Percentiles rank a stretch among this genome's conserved stretches.
Conservation (phyloP, 1,140 invertebrate species). For the Hesperophylax magnus region DNA sequence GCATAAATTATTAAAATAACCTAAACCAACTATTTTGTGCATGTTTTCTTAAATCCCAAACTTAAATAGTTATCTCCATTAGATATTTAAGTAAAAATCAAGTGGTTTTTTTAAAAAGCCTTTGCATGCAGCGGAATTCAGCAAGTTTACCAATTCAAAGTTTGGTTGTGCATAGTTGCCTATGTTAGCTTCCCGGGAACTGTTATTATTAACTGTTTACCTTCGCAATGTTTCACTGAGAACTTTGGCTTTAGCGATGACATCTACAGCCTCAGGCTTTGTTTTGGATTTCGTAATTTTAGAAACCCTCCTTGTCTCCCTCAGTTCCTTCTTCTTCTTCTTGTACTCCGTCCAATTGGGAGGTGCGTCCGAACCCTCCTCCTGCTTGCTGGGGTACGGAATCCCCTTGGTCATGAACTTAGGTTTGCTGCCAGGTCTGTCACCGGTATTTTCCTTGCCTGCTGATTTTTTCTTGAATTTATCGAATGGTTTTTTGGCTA, state of each 20-base stretch:
- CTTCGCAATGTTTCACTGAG: conserved; percentile 83
- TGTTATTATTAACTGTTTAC: conserved; percentile 60
- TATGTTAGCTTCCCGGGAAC: too few species aligned
- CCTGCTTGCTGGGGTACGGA: background rate
- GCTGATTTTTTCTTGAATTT: conserved; percentile 6
- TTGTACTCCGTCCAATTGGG: conserved; percentile 82
- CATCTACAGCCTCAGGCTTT: conserved; percentile 75
- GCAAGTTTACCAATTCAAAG: too few species aligned
- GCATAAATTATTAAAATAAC: too few species aligned
- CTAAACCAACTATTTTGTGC: too few species aligned
- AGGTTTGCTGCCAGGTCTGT: background rate
- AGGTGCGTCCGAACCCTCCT: conserved; percentile 24
- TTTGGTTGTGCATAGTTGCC: too few species aligned
- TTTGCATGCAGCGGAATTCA: too few species aligned
- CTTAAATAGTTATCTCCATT: too few species aligned
- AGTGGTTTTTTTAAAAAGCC: too few species aligned
- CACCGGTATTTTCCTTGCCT: background rate
- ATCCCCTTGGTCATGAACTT: background rate
- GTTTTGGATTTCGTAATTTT: conserved; percentile 66
- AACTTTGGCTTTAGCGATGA: conserved; percentile 81
- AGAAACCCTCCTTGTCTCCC: conserved; percentile 71
- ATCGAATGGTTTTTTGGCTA: background rate
- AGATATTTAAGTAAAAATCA: too few species aligned
- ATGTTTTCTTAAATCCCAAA: too few species aligned
- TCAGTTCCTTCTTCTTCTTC: conserved; percentile 80